Base-by-base conservation (phyloP, 2,113 vertebrate genomes). In the Phasianus colchicus region DNA sequence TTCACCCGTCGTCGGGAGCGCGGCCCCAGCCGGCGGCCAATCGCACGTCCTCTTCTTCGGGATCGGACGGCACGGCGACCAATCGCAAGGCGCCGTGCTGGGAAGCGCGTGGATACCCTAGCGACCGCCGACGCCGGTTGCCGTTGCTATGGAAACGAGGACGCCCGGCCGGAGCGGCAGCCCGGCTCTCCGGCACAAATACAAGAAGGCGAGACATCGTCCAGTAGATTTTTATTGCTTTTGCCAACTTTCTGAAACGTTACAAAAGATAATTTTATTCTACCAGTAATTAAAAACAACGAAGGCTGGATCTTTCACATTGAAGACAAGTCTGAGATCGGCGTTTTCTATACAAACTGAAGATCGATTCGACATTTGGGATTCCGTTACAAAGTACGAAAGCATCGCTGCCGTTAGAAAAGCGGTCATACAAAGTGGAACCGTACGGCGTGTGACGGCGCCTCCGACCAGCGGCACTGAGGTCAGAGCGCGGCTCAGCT, bases 141-240 rank as follows among this genome's bases (percentile, higher is more conserved):
- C 72, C 9, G 96, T 95, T 89, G 60, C 96, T 75, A 12, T 34
- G 54, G 94, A 38, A 38, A 83, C 95, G 8, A 5, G 13, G 38
- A 83, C 69, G 60, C 24, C 64, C 48, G 5, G 32, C 15, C 10
- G 64, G 42, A 34, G 2, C 10, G 1, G 9, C 13, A 6, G 27
- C 25, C 61, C 24, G 25, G 10, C 1, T 27, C 52, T 5, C 15
- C 15, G 9, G 11, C 17, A 43, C 18, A 5, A 13, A 47, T 38
- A 21, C 11, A 18, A 32, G 6, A 0, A 30, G 55, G 69, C 32
- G 1, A 5, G 42, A 38, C 5, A 27, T 16, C 94, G 93, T 95
- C 95, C 95, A 89, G 95, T 86, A 96, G 97, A 81, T 74, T 96
- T 99, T 99, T 99, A 99, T 99, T 99, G 98, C 98, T 99, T 98